phyloP scores from a whole-genome alignment of 2,797 vertebrate species.

The Melanotaenia maccullochi region DNA sequence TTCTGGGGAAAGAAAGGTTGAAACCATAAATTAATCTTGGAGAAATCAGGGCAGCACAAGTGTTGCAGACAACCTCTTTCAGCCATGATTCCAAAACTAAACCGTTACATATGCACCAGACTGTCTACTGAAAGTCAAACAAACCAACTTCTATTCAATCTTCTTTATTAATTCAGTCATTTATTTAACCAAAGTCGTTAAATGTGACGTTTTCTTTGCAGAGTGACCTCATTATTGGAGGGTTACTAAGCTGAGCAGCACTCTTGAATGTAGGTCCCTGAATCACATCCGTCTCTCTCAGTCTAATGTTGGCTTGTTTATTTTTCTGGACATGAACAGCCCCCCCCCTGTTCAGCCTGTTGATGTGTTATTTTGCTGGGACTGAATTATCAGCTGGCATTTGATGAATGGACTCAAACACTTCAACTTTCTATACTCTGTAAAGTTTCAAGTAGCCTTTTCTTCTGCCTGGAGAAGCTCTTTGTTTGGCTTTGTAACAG shows the following conservation, averaged over 20 bases:
- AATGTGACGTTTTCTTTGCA: too few relatives aligned
- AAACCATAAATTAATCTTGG: too few relatives aligned
- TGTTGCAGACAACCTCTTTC: too few relatives aligned
- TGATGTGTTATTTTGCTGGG: not conserved
- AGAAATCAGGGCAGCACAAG: too few relatives aligned
- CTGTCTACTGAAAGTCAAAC: too few relatives aligned
- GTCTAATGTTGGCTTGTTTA: conserved; percentile 8
- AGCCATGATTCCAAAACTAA: too few relatives aligned
- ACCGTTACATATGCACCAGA: too few relatives aligned
- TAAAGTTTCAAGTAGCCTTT: conserved; percentile 14
- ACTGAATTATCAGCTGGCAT: conserved; percentile 18
- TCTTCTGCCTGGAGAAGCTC: not conserved
- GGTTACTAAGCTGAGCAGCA: not conserved
- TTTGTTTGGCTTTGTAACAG: conserved; percentile 12
- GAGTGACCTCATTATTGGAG: too few relatives aligned
- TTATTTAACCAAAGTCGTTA: too few relatives aligned
- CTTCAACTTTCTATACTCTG: conserved; percentile 24
- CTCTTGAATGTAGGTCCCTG: conserved; percentile 18
- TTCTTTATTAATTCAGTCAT: too few relatives aligned
- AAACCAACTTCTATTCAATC: too few relatives aligned
- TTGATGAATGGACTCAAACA: conserved; percentile 28
- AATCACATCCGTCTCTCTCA: conserved; percentile 9
- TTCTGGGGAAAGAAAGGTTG: too few relatives aligned
- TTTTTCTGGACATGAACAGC: conserved; percentile 27
- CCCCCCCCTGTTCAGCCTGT: conserved; percentile 20